These are phyloP conservation scores for Tenualosa thibaudeaui DNA, from an alignment of 2,797 vertebrate species.

Conservation along the genomic window DNA sequence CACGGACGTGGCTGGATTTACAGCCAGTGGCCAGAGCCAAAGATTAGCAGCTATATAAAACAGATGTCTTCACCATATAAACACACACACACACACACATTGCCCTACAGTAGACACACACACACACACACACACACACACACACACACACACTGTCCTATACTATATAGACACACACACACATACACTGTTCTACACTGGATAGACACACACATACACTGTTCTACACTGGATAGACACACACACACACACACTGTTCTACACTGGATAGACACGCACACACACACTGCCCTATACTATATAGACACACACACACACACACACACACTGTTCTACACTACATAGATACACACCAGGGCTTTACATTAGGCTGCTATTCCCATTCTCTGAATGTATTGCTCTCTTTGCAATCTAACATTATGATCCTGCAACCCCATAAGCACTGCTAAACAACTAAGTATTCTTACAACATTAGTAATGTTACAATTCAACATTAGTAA, in stretches of 20 bases:
- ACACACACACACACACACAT: constrained; percentile 58
- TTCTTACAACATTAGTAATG: no score
- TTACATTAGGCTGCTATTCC: no score
- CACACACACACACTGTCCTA: background rate
- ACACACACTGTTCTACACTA: no score
- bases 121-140: background rate
- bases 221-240: background rate
- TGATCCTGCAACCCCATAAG: no score
- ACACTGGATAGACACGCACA: background rate
- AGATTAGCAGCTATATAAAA: constrained; percentile 65
- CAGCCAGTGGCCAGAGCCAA: constrained; percentile 57
- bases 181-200: background rate
- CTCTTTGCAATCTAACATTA: no score
- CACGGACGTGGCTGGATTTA: constrained; percentile 39
- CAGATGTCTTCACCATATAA: constrained; percentile 75
- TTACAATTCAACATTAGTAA: no score
- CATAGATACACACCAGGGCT: background rate
- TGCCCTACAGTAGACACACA: constrained; percentile 25
- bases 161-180: background rate
- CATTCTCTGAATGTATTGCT: no score
- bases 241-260: background rate
- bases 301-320: background rate
- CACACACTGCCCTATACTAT: background rate
- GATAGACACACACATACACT: no score
- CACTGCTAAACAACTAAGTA: no score